Base-by-base conservation (phyloP, 2,113 vertebrate genomes). In the Rhineura floridana region DNA sequence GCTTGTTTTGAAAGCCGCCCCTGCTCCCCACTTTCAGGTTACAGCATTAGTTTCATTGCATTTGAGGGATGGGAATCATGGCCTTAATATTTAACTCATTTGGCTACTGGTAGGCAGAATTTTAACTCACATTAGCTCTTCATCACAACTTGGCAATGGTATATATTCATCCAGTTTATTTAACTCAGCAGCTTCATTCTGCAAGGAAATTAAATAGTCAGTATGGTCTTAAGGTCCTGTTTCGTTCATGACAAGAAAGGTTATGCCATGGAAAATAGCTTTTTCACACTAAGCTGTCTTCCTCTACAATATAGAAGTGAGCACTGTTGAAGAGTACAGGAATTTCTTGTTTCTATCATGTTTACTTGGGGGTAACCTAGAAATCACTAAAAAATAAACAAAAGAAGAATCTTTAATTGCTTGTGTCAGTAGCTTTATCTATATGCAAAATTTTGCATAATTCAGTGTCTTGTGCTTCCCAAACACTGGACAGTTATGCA, bases 81-180 rank as follows among this genome's bases (percentile, higher is more conserved):
- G 33, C 2, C 5, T 76, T 48, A 76, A 76, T 15, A 50, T 5
- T 77, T 33, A 81, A 65, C 36, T n/a, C 50, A 62, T 39, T 21
- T 81, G 85, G 10, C 33, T 30, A 81, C 13, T 3, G 0, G 15
- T 4, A 90, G 8, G 28, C 65, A 90, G 90, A 91, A 72, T n/a
- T 33, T 92, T 36, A 87, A 96, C 97, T 96, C 92, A 97, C 97
- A 13, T 19, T 55, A 90, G 55, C 90, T 93, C 94, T 55, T 87
- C 83, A 90, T 63, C 81, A 86, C 15, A 9, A 87, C 33, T 42
- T 81, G 30, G 44, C 28, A 23, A 87, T 36, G 87, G 52, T 67
- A 65, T 59, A 9, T 90, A 87, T 83, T 94, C 89, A 77, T 36
- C 23, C 80, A 4, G 2, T 84, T 80, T 63, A 48, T 44, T 36